Evolutionary conservation across 2,797 vertebrate genomes (phyloP), one percentile per base, ranked within the genome.

Genomic region (Gymnodraco acuticeps): DNA sequence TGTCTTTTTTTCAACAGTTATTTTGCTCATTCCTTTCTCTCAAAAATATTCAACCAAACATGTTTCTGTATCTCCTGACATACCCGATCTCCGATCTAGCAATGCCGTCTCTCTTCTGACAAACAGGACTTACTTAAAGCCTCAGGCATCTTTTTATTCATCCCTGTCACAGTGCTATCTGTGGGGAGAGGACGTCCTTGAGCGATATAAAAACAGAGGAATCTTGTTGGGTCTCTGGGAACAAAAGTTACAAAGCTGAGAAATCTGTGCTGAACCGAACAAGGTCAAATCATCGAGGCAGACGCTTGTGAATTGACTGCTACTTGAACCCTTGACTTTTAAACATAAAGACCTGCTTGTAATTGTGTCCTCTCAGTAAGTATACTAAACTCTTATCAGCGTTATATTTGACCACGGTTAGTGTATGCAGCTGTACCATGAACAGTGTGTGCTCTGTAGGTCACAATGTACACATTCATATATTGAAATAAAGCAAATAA

Each of bases 151-250:
- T 75, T 51, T 52, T 46, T 38, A 64, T 61, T 48, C 58, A 73
- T 64, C 47, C 41, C 16, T 65, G 73, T 45, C 60, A 58, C 48
- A 27, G 20, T 69, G 50, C 62, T 70, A 52, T 81, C 77, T 77
- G 80, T 64, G 19, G 50, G 64, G 47, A 58, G 42, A 31, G 20
- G 38, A 10, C 63, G 87, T 78, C 89, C 87, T 85, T 89, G 75
- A 81, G 63, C 19, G 38, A 64, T 9, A 67, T 31, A 55, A 80
- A 27, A 83, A 86, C 55, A 83, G 23, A 81, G 62, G 19, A 80
- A 79, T 71, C 43, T 83, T 88, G 82, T 87, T 84, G 61, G 19
- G 83, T 91, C 80, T 92, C 55, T 83, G 51, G 46, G 69, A 84
- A 75, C 17, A 58, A 77, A 12, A 72, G 54, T 55, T 43, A 19